These are phyloP conservation scores for Busseola fusca DNA, from an alignment of 2,888 invertebrate species.

Conservation along the genomic window DNA sequence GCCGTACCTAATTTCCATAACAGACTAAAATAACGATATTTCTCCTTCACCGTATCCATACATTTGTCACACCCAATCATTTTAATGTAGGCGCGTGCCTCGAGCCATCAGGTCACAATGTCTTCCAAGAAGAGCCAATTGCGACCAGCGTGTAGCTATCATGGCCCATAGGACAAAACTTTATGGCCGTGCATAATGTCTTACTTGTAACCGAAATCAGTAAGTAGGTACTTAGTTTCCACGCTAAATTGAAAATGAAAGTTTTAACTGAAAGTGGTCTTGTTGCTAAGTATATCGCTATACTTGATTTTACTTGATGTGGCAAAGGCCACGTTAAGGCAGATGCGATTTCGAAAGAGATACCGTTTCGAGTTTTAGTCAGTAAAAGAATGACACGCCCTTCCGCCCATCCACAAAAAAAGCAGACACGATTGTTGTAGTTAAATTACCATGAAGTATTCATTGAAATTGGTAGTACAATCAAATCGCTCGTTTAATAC, in stretches of 20 bases:
- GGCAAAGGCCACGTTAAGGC: background rate
- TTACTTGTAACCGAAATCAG: conserved; percentile 46
- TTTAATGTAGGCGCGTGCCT: conserved; percentile 50
- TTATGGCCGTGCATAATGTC: conserved; percentile 53
- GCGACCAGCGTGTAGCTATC: conserved; percentile 37
- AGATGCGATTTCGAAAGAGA: too few species aligned
- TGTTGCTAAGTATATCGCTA: background rate
- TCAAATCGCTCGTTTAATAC: too few species aligned
- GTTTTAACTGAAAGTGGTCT: conserved; percentile 15
- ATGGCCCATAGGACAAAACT: conserved; percentile 32
- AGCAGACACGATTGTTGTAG: too few species aligned
- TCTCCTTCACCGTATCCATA: conserved; percentile 36
- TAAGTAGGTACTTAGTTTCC: conserved; percentile 53
- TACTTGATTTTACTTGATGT: background rate
- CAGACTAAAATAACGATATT: conserved; percentile 40
- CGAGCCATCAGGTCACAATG: conserved; percentile 45
- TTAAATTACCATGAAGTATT: too few species aligned
- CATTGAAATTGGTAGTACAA: too few species aligned
- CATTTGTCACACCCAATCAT: conserved; percentile 61
- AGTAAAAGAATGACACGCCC: too few species aligned
- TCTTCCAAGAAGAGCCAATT: conserved; percentile 51
- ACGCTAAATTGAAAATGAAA: conserved; percentile 46
- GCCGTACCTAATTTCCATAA: conserved; percentile 19
- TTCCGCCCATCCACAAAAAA: too few species aligned
- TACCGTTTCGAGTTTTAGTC: too few species aligned